Evolutionary conservation across 2,888 invertebrate genomes (phyloP), one percentile per base, ranked within the genome.

Genomic region (Tachina grossa): DNA sequence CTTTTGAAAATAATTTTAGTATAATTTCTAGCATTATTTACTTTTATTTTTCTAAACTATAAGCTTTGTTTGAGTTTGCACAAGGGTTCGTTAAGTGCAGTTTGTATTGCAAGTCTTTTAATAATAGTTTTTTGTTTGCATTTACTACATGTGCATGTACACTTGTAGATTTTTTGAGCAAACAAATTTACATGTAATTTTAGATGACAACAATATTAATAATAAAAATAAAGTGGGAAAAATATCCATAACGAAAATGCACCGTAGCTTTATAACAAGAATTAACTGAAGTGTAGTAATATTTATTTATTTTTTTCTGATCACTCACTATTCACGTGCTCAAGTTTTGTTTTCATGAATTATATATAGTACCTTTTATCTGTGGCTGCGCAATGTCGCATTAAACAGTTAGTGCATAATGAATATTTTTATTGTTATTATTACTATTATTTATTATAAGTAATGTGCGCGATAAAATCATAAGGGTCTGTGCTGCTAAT

Each of bases 291-390:
- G 59, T 41, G 16, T 51, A 71, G 22, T 22, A 31, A n/a, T 9
- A 19, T 55, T 31, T 68, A n/a, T 68, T 68, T 68, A 5, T 74
- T 47, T 81, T 47, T n/a, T 41, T 65, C 47, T 76, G 82, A 85
- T 85, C 85, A 85, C 59, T 85, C 83, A 19, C 49, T 71, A 39
- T 74, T 72, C 79, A 79, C 85, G 79, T 85, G 85, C 45, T 55
- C 57, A 47, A 5, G 22, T 43, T 31, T 47, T 63, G 13, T 39
- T 61, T 41, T 16, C n/a, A 45, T 72, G 49, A 49, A 61, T 80
- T 65, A 49, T 9, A 68, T 65, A 49, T 9, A 68, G 22, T 69
- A 61, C 9, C 22, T 59, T 61, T 45, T 10, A n/a, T 19, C 45
- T 22, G 9, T 45, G n/a, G 16, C 41, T 72, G 53, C 31, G 6